phyloP scores from a whole-genome alignment of 1,140 invertebrate genomes.

The Acromyrmex heyeri region DNA sequence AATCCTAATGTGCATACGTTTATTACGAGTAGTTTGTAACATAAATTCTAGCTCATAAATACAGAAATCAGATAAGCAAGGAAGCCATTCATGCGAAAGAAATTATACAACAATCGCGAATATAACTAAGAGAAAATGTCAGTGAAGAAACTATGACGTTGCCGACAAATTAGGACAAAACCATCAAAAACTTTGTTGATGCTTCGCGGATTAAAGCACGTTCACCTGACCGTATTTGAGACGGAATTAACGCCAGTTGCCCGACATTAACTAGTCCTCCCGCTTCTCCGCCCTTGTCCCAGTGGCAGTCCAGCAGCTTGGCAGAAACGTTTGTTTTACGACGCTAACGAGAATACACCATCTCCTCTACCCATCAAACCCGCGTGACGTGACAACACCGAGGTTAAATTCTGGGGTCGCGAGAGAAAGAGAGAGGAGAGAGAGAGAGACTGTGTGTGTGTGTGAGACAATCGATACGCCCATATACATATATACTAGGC shows the following conservation, averaged over 20 bases:
- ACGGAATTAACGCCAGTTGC: constrained; percentile 29
- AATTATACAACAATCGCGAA: not conserved
- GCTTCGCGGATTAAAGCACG: constrained; percentile 23
- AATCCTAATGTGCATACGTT: not conserved
- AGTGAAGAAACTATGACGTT: not conserved
- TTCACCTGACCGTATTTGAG: constrained; percentile 14
- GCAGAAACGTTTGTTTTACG: constrained; percentile 63
- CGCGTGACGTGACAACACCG: constrained; percentile 65
- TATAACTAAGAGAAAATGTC: not conserved
- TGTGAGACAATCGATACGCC: constrained; percentile 71
- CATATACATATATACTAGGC: constrained; percentile 55
- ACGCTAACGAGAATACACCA: constrained; percentile 55
- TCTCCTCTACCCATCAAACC: constrained; percentile 59
- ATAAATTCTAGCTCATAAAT: not conserved
- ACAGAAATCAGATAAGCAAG: not conserved
- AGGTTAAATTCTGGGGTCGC: constrained; percentile 58
- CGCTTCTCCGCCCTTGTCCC: not conserved
- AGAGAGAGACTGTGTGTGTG: not conserved
- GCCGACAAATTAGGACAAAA: constrained; percentile 38
- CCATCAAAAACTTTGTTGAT: constrained; percentile 30
- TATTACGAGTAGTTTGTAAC: constrained; percentile 10
- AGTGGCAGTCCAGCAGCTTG: not conserved
- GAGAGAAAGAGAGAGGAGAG: constrained; percentile 19
- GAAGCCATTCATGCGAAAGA: not conserved
- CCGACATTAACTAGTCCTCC: not conserved